phyloP scores from a whole-genome alignment of 2,797 vertebrate species.

The Sebastes nivosus region DNA sequence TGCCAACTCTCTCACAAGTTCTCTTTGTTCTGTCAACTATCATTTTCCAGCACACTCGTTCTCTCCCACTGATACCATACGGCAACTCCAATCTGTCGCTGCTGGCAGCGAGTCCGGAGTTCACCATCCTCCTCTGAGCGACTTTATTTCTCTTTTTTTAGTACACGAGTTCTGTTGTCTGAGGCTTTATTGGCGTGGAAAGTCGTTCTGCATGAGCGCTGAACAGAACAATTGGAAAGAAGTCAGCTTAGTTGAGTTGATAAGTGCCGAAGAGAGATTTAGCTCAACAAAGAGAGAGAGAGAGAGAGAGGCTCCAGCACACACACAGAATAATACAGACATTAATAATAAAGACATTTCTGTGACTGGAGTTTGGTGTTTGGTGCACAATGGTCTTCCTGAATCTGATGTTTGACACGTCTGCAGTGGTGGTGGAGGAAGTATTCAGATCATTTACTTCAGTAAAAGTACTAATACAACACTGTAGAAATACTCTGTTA shows the following conservation, averaged over 20 bases:
- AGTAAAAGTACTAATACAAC: background rate
- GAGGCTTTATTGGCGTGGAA: conserved; percentile 14
- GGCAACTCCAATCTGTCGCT: conserved; percentile 67
- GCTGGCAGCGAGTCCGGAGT: conserved; percentile 43
- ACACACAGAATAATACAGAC: background rate
- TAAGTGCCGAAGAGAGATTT: background rate
- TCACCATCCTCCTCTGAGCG: conserved; percentile 13
- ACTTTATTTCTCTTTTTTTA: background rate
- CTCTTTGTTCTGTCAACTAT: conserved; percentile 66
- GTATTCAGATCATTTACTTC: background rate
- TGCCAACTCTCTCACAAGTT: conserved; percentile 52
- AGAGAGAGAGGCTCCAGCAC: background rate
- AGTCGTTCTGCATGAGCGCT: conserved; percentile 13
- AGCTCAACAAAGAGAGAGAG: background rate
- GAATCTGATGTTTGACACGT: background rate
- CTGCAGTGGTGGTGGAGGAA: background rate
- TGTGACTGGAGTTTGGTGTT: background rate
- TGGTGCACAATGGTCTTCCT: background rate
- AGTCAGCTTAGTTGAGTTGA: conserved; percentile 11
- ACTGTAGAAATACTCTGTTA: background rate
- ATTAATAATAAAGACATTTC: background rate
- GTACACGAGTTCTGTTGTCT: conserved; percentile 38
- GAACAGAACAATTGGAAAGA: conserved; percentile 24
- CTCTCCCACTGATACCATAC: conserved; percentile 64
- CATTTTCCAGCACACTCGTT: conserved; percentile 13